phyloP scores from a whole-genome alignment of 2,113 vertebrate species.

The Cyanocitta stelleri region DNA sequence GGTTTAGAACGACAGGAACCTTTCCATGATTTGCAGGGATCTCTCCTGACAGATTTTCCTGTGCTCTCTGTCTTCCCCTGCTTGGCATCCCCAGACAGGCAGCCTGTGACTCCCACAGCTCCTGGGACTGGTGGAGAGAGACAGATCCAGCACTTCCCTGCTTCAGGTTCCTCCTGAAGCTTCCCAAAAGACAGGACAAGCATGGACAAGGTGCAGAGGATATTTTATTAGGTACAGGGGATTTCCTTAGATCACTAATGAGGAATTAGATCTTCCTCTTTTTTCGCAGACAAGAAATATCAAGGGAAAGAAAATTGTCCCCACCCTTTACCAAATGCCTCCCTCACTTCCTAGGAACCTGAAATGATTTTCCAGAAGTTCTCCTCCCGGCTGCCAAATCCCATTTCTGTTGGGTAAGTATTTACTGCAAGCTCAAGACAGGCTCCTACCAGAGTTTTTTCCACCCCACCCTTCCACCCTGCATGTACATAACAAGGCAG shows the following conservation, averaged over 20 bases:
- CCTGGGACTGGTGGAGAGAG: neutral
- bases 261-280: constrained; percentile 22
- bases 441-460: constrained; percentile 55
- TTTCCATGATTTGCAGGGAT: neutral
- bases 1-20: neutral
- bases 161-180: neutral
- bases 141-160: neutral
- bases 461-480: constrained; percentile 50
- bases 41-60: neutral
- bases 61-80: neutral
- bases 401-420: constrained; percentile 55
- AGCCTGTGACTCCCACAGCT: neutral
- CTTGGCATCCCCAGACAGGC: neutral
- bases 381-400: constrained; percentile 34
- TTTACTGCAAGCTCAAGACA: constrained; percentile 49
- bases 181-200: neutral
- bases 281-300: neutral
- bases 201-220: neutral
- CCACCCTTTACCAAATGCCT: constrained; percentile 30
- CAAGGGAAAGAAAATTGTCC: constrained; percentile 22
- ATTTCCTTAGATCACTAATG: constrained; percentile 22
- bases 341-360: constrained; percentile 61
- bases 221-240: neutral
- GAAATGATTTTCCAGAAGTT: constrained; percentile 56
- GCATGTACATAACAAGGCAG: constrained; percentile 43